Evolutionary conservation across 2,888 invertebrate genomes (phyloP).

Genomic region (Toxonevra muliebris): DNA sequence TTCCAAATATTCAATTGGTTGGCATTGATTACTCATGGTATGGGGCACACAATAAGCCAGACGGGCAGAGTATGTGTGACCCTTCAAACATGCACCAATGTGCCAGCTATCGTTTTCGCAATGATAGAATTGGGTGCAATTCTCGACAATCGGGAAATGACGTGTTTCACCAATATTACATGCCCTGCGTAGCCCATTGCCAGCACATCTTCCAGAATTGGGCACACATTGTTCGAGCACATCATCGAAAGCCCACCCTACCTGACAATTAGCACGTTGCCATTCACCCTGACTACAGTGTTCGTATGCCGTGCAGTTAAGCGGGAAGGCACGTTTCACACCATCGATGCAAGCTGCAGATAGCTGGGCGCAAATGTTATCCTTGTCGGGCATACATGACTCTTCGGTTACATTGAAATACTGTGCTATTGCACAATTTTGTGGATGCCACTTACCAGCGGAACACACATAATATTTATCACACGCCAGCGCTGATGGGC

Average conservation of each 20-base stretch:
- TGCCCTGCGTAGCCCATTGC: conserved; percentile 48
- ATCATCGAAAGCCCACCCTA: conserved; percentile 40
- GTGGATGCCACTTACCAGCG: conserved; percentile 36
- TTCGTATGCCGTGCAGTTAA: conserved; percentile 45
- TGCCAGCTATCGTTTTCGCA: conserved; percentile 52
- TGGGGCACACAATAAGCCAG: conserved; percentile 42
- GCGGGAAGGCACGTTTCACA: conserved; percentile 30
- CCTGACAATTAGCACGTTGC: conserved; percentile 37
- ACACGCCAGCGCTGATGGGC: conserved; percentile 38
- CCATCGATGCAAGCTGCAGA: conserved; percentile 37
- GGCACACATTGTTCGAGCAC: conserved; percentile 38
- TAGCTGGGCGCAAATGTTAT: conserved; percentile 19
- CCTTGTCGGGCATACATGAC: conserved; percentile 38
- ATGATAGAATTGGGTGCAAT: conserved; percentile 51
- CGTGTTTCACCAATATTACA: conserved; percentile 46
- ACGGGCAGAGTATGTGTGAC: conserved; percentile 43
- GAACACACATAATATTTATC: conserved; percentile 44
- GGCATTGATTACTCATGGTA: conserved; percentile 37
- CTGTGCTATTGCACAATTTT: conserved; percentile 37
- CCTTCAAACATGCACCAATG: conserved; percentile 49
- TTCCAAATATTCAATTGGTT: conserved; percentile 20
- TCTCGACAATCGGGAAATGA: conserved; percentile 34
- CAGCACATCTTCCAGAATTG: conserved; percentile 50
- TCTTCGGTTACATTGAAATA: conserved; percentile 41
- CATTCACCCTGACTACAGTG: conserved; percentile 43